Evolutionary conservation across 2,888 invertebrate species (phyloP), one percentile per base, ranked within the genome.

Genomic region (Stenolophus ochropezus): DNA sequence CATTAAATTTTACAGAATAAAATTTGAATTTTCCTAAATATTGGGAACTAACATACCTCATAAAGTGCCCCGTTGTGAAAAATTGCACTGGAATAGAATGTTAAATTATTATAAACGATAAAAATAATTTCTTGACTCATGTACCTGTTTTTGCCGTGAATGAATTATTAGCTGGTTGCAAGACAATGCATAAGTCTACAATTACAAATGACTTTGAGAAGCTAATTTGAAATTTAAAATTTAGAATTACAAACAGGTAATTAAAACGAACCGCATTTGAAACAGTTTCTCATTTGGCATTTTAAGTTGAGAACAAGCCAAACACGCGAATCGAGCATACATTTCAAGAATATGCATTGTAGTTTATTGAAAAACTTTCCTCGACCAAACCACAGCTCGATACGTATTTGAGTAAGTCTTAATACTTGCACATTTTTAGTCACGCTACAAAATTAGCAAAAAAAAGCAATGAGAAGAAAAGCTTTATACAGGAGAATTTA

Each of bases 311-410:
- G 33, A 58, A 77, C 42, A 27, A 42, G 2, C 49, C 4, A 23
- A 47, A 58, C 78, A 78, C 78, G 69, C 78, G 47, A 78, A 14
- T 27, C 18, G 6, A 20, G 47, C 23, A 77, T 77, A 58, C 47
- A 58, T 58, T 77, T 33, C 58, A 58, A 77, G 61, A 76, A 47
- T 53, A 58, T 77, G 51, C 78, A 65, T 78, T 65, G 5, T 14
- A 47, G 49, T 78, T 73, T 65, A 78, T 78, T 78, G 78, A 78
- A 69, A 78, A 78, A 78, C 42, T 78, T 77, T 49, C 21, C 14
- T n/a, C 49, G 5, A 3, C 21, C n/a, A 47, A 73, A 73, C 49
- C 49, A 21, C 6, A 23, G 14, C 65, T 69, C 73, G 47, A 73
- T 73, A 73, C n/a, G 1, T 20, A 69, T 21, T 49, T 23, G 14